Evolutionary conservation across 2,888 invertebrate species (phyloP), one percentile per base, ranked within the genome.

Genomic region (Agrenia bidenticulata): DNA sequence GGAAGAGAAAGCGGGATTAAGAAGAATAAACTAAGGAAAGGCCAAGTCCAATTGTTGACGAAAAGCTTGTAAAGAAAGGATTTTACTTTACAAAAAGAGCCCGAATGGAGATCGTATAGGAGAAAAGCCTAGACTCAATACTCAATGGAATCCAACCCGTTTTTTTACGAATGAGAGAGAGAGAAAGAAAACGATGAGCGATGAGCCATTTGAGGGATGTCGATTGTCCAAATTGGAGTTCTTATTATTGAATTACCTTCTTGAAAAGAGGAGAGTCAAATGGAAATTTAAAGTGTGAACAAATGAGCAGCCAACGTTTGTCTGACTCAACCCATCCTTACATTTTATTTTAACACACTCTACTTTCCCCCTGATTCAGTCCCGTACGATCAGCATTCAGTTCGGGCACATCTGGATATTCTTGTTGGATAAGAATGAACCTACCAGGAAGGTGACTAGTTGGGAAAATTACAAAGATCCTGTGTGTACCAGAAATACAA

Each of bases 231-330:
- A 66, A 62, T 64, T 55, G 62, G 63, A 59, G 63, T 66, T 63
- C 53, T 65, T 62, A 53, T 67, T 70, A 66, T 67, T 64, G 64
- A 63, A 66, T 67, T 70, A 70, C 1, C 15, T n/a, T 37, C 42
- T 26, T 55, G 45, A 57, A 24, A 64, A 62, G 37, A 61, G 58
- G 41, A 60, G 58, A 66, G 62, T 69, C 66, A 63, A 68, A 69
- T 66, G 61, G 66, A 66, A 69, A 63, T 69, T 66, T 69, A 66
- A 66, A 69, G 65, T 69, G 67, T 49, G 64, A 64, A 37, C 41
- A 57, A 51, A 57, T 57, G 57, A 55, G 55, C 37, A 55, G 27
- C 23, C 51, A 9, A 23, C 51, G 13, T 51, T 51, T 51, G 27
- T 58, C 42, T 23, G 7, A 13, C 50, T 23, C 45, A 60, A n/a